These are phyloP conservation scores for Morelia viridis DNA, from an alignment of 2,797 vertebrate genomes.

Conservation along the genomic window DNA sequence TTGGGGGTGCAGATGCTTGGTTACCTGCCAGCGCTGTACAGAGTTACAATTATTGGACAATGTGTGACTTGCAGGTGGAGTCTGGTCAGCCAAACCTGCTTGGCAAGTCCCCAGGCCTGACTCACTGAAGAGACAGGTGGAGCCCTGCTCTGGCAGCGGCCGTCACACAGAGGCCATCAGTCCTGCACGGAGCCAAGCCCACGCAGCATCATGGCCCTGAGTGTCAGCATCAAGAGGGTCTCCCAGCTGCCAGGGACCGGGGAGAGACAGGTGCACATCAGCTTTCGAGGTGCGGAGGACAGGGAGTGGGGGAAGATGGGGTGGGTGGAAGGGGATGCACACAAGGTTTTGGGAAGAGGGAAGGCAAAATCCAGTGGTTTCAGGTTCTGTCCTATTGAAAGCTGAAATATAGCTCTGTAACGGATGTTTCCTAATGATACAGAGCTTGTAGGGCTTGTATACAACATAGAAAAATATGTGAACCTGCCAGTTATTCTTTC, in stretches of 20 bases:
- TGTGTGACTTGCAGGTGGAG: slow-evolving; percentile 63
- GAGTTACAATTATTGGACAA: slow-evolving; percentile 3
- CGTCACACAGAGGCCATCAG: background rate
- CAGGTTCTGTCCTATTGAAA: background rate
- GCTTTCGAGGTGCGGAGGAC: slow-evolving; percentile 78
- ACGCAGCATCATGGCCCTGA: slow-evolving; percentile 82
- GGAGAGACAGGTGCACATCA: slow-evolving; percentile 84
- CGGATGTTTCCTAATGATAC: background rate
- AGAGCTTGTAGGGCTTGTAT: background rate
- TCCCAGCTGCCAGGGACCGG: slow-evolving; percentile 81
- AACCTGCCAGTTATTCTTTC: background rate
- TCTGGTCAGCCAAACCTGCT: slow-evolving; percentile 68
- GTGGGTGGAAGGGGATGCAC: background rate
- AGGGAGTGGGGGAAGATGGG: background rate
- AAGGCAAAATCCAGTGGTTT: background rate
- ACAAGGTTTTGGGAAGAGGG: background rate
- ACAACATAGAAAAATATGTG: background rate
- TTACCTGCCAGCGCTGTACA: background rate
- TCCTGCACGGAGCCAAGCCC: slow-evolving; percentile 34
- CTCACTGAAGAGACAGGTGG: slow-evolving; percentile 44
- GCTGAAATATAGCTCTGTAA: background rate
- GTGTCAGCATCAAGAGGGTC: slow-evolving; percentile 77
- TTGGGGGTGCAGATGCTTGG: background rate
- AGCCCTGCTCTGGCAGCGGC: background rate
- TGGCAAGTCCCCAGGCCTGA: slow-evolving; percentile 61